These are phyloP conservation scores for Mobula birostris DNA, from an alignment of 2,113 vertebrate genomes.

Conservation along the genomic window DNA sequence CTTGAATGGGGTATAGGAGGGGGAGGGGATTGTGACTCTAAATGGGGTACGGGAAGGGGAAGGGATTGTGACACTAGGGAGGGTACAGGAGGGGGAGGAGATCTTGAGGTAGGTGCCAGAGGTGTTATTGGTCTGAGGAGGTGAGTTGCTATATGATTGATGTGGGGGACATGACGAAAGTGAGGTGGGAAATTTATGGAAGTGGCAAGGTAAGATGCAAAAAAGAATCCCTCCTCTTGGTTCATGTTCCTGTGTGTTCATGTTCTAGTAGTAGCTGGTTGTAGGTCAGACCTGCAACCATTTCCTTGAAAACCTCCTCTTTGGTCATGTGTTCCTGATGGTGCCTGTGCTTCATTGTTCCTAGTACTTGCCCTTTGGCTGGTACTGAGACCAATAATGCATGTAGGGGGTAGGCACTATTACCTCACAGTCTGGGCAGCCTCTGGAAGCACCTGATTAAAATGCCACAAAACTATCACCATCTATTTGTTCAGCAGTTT, in stretches of 20 bases:
- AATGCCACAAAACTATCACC: neutral
- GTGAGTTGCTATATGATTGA: neutral
- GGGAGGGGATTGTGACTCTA: no score
- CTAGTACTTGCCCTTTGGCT: neutral
- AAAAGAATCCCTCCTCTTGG: neutral
- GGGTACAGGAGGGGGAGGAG: neutral
- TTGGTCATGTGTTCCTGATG: neutral
- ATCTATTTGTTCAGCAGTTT: slow-evolving; percentile 42
- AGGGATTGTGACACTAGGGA: neutral
- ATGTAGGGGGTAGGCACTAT: no score
- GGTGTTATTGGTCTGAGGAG: neutral
- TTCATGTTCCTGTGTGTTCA: no score
- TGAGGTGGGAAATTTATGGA: neutral
- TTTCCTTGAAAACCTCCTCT: neutral
- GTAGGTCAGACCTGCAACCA: neutral
- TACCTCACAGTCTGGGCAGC: neutral
- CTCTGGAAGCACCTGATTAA: neutral
- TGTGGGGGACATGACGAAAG: neutral
- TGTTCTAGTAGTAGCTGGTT: neutral
- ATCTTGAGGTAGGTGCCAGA: neutral
- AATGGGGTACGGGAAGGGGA: no score
- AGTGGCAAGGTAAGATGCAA: neutral
- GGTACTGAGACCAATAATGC: no score
- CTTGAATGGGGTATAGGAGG: neutral
- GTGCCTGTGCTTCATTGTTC: neutral